Evolutionary conservation across 2,113 vertebrate species (phyloP), one percentile per base, ranked within the genome.

Genomic region (Etheostoma spectabile): DNA sequence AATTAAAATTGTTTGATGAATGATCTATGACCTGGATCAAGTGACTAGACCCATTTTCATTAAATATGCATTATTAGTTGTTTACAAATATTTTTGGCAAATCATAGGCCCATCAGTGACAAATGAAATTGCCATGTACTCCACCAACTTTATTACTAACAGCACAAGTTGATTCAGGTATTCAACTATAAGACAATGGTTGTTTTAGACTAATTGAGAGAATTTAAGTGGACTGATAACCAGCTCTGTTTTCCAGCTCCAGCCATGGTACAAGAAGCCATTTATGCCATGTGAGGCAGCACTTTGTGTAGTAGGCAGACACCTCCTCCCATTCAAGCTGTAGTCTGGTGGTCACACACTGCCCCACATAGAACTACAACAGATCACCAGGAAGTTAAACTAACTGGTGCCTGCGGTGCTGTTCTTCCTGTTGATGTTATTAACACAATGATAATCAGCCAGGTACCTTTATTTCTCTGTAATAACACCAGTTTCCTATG

Each of bases 391-490:
- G 67, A 90, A 88, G 84, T 77, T 60, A 33, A 71, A 74, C 19
- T 38, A 77, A 61, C 63, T 51, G 15, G 33, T 1, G 66, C n/a
- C 69, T 90, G 80, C 4, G n/a, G 77, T 74, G 24, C 51, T 74
- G 64, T 12, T 45, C 76, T 83, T 88, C 86, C 89, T 90, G 89
- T 88, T 78, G 65, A 82, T 70, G 80, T 70, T 61, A n/a, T 60
- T 70, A 66, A 68, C 12, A 12, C 49, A 62, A 66, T 57, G 48
- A 49, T 74, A 21, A 80, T 48, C 72, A 67, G 66, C 24, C 74
- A 75, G 35, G 27, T 85, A 67, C 16, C 35, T 60, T 45, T 1
- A 6, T 70, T 38, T 70, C 18, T 74, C 38, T 67, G 63, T 74
- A 71, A 72, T 15, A 56, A 52, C 51, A 55, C 21, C 10, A 55